Evolutionary conservation across 1,140 invertebrate genomes (phyloP), one percentile per base, ranked within the genome.

Genomic region (Maconellicoccus hirsutus): DNA sequence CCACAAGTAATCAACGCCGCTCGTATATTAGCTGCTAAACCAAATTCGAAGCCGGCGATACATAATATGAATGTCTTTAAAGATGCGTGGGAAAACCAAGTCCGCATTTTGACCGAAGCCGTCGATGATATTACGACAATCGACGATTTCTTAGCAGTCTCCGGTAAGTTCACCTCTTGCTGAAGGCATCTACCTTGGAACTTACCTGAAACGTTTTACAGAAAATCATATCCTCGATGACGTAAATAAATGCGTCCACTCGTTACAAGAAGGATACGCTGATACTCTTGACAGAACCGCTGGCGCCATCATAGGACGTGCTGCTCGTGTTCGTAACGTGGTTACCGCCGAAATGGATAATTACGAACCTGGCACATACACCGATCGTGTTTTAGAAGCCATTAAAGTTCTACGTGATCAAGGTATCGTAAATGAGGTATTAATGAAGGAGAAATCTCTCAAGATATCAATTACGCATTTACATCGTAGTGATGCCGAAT

Each of bases 61-160:
- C 96, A 99, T 78, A 99, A 99, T 79, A 97, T 98, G 88, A 88
- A 94, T 73, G 93, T 93, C 1, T 99, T 98, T 81, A 88, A 91
- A 59, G 89, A 93, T 78, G 90, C 93, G 2, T 99, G 96, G 96
- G 92, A 96, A 77, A 90, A 88, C 75, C 91, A 92, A 82, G 94
- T 98, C 19, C 84, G 92, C 42, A 88, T 98, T 73, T 82, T 99
- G 10, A 98, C 96, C 0, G 94, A 98, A 79, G 96, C 96, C 29
- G 96, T 99, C 0, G 97, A 99, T 81, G 94, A 98, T 77, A 98
- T 99, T 73, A 98, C 96, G 21, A 98, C 95, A 0, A 96, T 99
- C 76, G 96, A 98, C 78, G 97, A 99, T 80, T 98, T 99, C 82
- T 82, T 99, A 39, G 95, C 96, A 33, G 96, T 99, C 19, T 93